These are phyloP conservation scores for Percopsis transmontana DNA, from an alignment of 2,113 vertebrate genomes.

Conservation along the genomic window DNA sequence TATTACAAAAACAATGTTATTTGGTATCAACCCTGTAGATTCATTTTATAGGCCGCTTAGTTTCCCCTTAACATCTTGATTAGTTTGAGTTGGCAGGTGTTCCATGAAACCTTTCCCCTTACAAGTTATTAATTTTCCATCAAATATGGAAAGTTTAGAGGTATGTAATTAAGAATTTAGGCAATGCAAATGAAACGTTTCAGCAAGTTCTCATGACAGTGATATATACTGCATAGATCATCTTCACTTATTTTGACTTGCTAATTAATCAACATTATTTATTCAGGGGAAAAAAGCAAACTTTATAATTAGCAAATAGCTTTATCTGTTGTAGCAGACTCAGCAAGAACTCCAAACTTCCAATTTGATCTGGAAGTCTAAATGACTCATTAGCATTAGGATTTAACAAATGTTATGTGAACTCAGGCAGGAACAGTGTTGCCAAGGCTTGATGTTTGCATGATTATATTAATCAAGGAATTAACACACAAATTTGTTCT, in stretches of 20 bases:
- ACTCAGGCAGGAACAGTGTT: slow-evolving; percentile 39
- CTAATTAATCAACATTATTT: slow-evolving; percentile 84
- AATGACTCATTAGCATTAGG: slow-evolving; percentile 63
- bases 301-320: slow-evolving; percentile 74
- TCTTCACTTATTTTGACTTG: slow-evolving; percentile 77
- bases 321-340: slow-evolving; percentile 66
- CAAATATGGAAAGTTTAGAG: slow-evolving; percentile 65
- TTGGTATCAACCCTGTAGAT: too few relatives aligned
- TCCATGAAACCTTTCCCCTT: slow-evolving; percentile 54
- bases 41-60: too few relatives aligned
- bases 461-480: slow-evolving; percentile 58
- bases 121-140: slow-evolving; percentile 62
- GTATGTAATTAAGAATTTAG: slow-evolving; percentile 72
- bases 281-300: slow-evolving; percentile 65
- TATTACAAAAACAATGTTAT: too few relatives aligned
- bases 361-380: slow-evolving; percentile 58
- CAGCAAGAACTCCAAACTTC: slow-evolving; percentile 54
- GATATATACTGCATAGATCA: slow-evolving; percentile 79
- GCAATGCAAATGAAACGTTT: slow-evolving; percentile 74
- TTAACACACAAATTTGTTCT: slow-evolving; percentile 52
- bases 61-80: slow-evolving; percentile 14
- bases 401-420: slow-evolving; percentile 61
- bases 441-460: slow-evolving; percentile 39
- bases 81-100: slow-evolving; percentile 40
- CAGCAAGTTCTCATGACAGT: slow-evolving; percentile 73